phyloP scores from a whole-genome alignment of 1,140 invertebrate genomes.

The Gonioctena quinquepunctata region DNA sequence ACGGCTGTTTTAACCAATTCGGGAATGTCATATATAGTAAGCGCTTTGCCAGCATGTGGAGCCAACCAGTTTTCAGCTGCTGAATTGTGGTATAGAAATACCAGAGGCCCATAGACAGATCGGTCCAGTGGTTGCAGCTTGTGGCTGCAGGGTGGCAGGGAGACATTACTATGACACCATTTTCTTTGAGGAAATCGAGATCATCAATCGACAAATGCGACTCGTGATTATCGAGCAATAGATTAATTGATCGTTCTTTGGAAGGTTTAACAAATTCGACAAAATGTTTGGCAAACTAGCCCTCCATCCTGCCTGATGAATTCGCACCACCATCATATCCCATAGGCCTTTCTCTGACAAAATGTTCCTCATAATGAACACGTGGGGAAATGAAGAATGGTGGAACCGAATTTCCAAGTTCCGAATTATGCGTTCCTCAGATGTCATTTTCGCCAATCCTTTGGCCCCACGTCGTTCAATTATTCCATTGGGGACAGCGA shows the following conservation, averaged over 20 bases:
- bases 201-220: too few relatives aligned
- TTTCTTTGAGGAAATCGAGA: background rate
- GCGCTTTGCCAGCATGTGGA: conserved; percentile 20
- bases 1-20: conserved; percentile 10
- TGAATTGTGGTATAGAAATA: background rate
- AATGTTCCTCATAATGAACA: conserved; percentile 5
- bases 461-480: too few relatives aligned
- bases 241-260: conserved; percentile 32
- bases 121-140: conserved; percentile 10
- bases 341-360: conserved; percentile 1
- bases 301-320: too few relatives aligned
- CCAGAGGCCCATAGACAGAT: conserved; percentile 13
- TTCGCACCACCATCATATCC: background rate
- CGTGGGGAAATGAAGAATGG: background rate
- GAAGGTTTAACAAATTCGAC: background rate
- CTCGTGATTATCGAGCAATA: conserved; percentile 27
- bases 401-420: too few relatives aligned
- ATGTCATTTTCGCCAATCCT: too few relatives aligned
- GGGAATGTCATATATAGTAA: conserved; percentile 23
- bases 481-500: too few relatives aligned
- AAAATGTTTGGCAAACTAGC: background rate
- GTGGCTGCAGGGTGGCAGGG: background rate
- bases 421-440: too few relatives aligned
- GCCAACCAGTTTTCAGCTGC: conserved; percentile 17
- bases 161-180: too few relatives aligned